These are phyloP conservation scores for Epinephelus awoara DNA, from an alignment of 2,797 vertebrate genomes.

Conservation along the genomic window DNA sequence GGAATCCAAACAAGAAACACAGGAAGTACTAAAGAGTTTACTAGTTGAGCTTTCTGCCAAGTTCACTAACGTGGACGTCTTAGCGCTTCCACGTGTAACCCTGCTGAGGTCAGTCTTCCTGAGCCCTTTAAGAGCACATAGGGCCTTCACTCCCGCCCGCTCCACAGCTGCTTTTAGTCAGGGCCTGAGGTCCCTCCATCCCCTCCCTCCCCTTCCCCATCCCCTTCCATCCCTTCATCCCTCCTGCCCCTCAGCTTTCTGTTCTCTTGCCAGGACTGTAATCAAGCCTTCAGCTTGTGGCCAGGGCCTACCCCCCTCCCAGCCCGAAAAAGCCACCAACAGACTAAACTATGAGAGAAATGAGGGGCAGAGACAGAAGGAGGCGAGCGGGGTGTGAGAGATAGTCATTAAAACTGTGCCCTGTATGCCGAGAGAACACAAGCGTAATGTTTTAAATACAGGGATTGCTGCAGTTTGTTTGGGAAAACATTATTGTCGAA, in stretches of 20 bases:
- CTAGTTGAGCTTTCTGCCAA: slow-evolving; percentile 35
- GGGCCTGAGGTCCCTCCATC: slow-evolving; percentile 76
- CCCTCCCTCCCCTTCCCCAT: slow-evolving; percentile 64
- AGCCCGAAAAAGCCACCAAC: slow-evolving; percentile 81
- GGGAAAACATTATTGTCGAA: slow-evolving; percentile 61
- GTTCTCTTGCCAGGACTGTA: slow-evolving; percentile 85
- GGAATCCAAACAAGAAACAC: slow-evolving; percentile 24
- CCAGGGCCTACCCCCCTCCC: slow-evolving; percentile 67
- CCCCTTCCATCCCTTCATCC: slow-evolving; percentile 69
- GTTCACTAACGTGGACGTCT: slow-evolving; percentile 51
- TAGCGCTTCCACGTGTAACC: slow-evolving; percentile 62
- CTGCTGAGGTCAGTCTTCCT: slow-evolving; percentile 75
- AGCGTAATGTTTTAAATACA: slow-evolving; percentile 65
- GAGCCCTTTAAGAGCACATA: slow-evolving; percentile 71
- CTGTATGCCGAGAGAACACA: slow-evolving; percentile 52
- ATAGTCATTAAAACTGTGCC: slow-evolving; percentile 71
- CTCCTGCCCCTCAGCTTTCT: slow-evolving; percentile 80
- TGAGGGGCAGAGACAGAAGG: slow-evolving; percentile 68
- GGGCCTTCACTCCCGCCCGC: slow-evolving; percentile 73
- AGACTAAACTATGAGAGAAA: slow-evolving; percentile 85
- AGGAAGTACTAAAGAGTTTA: slow-evolving; percentile 37
- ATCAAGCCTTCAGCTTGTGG: slow-evolving; percentile 86
- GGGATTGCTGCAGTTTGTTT: slow-evolving; percentile 62
- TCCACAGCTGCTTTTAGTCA: slow-evolving; percentile 86
- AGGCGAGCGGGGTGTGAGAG: slow-evolving; percentile 69